Evolutionary conservation across 2,888 invertebrate species (phyloP).

Genomic region (Andrena praecox): DNA sequence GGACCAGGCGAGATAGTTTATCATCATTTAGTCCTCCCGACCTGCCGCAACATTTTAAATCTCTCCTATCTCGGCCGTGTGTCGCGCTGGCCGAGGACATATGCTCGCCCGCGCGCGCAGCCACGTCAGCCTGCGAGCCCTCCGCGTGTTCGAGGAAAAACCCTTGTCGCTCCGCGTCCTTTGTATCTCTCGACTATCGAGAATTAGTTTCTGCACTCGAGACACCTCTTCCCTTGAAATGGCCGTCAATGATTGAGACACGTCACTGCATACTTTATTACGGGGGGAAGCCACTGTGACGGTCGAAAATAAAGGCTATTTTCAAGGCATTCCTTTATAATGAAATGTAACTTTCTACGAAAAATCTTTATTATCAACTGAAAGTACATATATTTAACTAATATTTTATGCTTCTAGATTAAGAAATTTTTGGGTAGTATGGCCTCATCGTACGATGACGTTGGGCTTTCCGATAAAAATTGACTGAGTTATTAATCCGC

Average conservation of each 20-base stretch:
- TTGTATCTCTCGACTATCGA: slow-evolving; percentile 31
- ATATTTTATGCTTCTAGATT: no score
- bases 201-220: slow-evolving; percentile 33
- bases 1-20: slow-evolving; percentile 83
- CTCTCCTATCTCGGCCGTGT: slow-evolving; percentile 79
- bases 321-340: no score
- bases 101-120: slow-evolving; percentile 50
- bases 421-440: no score
- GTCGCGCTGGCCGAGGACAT: slow-evolving; percentile 65
- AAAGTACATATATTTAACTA: no score
- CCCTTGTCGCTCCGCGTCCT: neutral
- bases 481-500: no score
- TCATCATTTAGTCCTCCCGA: slow-evolving; percentile 83
- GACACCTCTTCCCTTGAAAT: neutral
- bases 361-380: no score
- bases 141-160: slow-evolving; percentile 15
- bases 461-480: no score
- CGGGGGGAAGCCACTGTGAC: neutral
- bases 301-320: neutral
- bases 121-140: slow-evolving; percentile 8
- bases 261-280: neutral
- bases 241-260: neutral
- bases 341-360: no score
- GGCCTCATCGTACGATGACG: no score
- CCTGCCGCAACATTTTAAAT: slow-evolving; percentile 84